These are phyloP conservation scores for Solenopsis invicta DNA, from an alignment of 1,140 invertebrate genomes.

Conservation along the genomic window DNA sequence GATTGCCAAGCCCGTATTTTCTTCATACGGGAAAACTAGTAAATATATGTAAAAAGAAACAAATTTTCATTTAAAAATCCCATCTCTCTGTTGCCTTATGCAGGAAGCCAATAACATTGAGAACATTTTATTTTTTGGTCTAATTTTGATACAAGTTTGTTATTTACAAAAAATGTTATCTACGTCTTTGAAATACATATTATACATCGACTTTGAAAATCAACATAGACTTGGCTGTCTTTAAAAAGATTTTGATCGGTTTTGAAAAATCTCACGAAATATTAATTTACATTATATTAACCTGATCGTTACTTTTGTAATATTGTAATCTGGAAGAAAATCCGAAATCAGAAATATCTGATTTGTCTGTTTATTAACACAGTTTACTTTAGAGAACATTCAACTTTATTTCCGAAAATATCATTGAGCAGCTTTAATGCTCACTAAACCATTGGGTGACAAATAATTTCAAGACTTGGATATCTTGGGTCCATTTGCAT, in stretches of 20 bases:
- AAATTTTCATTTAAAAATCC: neutral
- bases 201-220: neutral
- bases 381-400: too few relatives aligned
- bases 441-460: neutral
- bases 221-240: neutral
- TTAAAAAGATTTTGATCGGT: neutral
- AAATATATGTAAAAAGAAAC: neutral
- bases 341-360: too few relatives aligned
- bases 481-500: too few relatives aligned
- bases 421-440: neutral
- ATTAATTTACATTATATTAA: neutral
- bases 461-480: neutral
- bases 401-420: neutral
- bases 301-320: too few relatives aligned
- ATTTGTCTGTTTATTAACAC: too few relatives aligned
- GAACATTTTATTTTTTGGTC: neutral
- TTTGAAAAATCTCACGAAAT: neutral
- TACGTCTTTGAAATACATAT: neutral
- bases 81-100: neutral
- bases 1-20: neutral
- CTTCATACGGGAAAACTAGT: neutral
- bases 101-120: neutral
- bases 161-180: neutral
- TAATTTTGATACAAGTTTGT: neutral
- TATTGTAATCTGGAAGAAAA: too few relatives aligned